A percentile compares a stretch with the other conserved stretches of the same genome.
Evolutionary conservation across 1,140 invertebrate species (phyloP).

Genomic region (Gryllus bimaculatus): DNA sequence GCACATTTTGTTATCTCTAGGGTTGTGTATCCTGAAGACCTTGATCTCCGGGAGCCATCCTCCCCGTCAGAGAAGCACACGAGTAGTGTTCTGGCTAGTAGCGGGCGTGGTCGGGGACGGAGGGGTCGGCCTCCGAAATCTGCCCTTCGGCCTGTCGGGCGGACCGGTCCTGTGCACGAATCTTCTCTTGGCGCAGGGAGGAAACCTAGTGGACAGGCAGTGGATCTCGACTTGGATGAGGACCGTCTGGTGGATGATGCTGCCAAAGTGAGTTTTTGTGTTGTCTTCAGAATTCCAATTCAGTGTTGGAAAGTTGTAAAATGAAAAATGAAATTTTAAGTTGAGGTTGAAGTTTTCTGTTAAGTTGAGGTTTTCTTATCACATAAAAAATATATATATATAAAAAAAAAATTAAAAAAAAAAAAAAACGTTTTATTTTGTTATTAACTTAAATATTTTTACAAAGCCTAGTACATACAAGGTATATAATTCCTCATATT

Average conservation of each 20-base stretch:
- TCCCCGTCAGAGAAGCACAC: constrained; percentile 20
- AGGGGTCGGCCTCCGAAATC: constrained; percentile 24
- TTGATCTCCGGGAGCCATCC: constrained; percentile 25
- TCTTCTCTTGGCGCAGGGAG: background rate
- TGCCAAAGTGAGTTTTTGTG: constrained; percentile 30
- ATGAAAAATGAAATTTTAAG: too few relatives aligned
- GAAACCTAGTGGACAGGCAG: background rate
- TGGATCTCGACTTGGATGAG: constrained; percentile 15
- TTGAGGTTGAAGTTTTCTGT: too few relatives aligned
- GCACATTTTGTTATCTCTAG: constrained; percentile 25
- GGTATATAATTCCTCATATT: too few relatives aligned
- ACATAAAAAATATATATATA: too few relatives aligned
- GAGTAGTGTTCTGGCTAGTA: constrained; percentile 21
- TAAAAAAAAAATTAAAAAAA: too few relatives aligned
- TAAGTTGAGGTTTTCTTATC: too few relatives aligned
- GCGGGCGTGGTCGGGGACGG: constrained; percentile 28
- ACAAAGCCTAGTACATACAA: too few relatives aligned
- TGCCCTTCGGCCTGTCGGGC: background rate
- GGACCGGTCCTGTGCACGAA: background rate
- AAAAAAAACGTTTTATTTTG: too few relatives aligned
- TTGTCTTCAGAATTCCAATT: background rate
- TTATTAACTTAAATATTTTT: too few relatives aligned
- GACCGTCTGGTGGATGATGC: constrained; percentile 15
- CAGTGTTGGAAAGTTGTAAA: constrained; percentile 23
- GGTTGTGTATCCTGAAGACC: constrained; percentile 38